Conservation (phyloP, 2,113 vertebrate species). For the Hypocryptadius cinnamomeus region DNA sequence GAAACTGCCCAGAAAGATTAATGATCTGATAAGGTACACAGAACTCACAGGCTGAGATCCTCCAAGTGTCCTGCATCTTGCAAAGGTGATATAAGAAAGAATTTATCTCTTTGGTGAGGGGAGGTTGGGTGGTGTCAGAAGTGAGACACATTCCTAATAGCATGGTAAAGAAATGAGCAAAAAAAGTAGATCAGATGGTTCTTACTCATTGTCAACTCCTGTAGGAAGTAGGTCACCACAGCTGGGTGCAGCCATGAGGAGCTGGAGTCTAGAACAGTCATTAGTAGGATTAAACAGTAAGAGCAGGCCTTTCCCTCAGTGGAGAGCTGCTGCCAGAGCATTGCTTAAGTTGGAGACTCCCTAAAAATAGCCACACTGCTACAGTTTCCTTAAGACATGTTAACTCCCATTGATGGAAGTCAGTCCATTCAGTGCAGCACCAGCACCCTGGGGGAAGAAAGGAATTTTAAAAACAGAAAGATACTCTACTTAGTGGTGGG, state of each 20-base stretch:
- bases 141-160: background rate
- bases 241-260: constrained; percentile 47
- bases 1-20: background rate
- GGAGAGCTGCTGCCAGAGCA: constrained; percentile 15
- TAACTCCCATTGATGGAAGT: background rate
- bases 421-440: background rate
- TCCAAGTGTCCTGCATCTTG: background rate
- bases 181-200: constrained; percentile 13
- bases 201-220: background rate
- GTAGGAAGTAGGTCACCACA: constrained; percentile 63
- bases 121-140: background rate
- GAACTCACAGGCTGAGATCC: background rate
- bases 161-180: background rate
- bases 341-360: constrained; percentile 9
- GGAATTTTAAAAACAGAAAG: background rate
- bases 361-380: constrained; percentile 5
- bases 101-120: background rate
- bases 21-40: background rate
- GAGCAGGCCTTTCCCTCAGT: constrained; percentile 34
- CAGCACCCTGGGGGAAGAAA: background rate
- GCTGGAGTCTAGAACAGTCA: constrained; percentile 9
- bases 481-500: background rate
- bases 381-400: background rate
- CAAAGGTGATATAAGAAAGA: background rate
- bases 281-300: constrained; percentile 34